Evolutionary conservation across 1,140 invertebrate genomes (phyloP).

Genomic region (Monochamus saltuarius): DNA sequence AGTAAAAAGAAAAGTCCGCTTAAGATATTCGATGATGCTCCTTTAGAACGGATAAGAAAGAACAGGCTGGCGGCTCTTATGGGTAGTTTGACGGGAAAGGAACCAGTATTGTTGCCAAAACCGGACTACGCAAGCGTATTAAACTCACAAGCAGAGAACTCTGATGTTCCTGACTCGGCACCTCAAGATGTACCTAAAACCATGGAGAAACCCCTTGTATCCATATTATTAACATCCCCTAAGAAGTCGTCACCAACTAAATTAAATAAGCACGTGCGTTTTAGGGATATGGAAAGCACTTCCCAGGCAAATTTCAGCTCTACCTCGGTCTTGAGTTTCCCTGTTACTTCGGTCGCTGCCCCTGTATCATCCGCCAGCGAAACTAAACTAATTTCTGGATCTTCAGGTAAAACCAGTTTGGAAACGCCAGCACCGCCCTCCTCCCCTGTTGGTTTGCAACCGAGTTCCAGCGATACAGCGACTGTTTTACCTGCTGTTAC

Average conservation of each 20-base stretch:
- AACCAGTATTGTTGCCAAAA: constrained; percentile 19
- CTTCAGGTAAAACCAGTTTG: background rate
- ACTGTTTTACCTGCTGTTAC: background rate
- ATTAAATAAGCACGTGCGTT: constrained; percentile 40
- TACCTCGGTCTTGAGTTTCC: background rate
- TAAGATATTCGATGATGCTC: constrained; percentile 41
- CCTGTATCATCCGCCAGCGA: too few species aligned
- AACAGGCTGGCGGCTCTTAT: constrained; percentile 38
- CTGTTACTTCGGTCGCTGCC: background rate
- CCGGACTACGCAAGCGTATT: constrained; percentile 3
- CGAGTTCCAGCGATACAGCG: background rate
- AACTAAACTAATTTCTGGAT: background rate
- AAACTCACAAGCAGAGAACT: constrained; percentile 9
- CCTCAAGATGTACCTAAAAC: background rate
- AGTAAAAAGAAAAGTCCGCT: constrained; percentile 17
- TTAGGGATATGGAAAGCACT: constrained; percentile 26
- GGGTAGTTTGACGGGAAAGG: constrained; percentile 35
- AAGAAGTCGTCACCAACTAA: constrained; percentile 31
- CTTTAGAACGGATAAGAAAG: constrained; percentile 37
- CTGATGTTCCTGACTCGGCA: background rate
- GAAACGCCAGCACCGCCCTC: background rate
- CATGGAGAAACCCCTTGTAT: constrained; percentile 28
- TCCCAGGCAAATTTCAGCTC: background rate
- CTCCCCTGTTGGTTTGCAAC: background rate
- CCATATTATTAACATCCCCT: constrained; percentile 34